phyloP scores from a whole-genome alignment of 2,888 invertebrate genomes.

The Phalera bucephala region DNA sequence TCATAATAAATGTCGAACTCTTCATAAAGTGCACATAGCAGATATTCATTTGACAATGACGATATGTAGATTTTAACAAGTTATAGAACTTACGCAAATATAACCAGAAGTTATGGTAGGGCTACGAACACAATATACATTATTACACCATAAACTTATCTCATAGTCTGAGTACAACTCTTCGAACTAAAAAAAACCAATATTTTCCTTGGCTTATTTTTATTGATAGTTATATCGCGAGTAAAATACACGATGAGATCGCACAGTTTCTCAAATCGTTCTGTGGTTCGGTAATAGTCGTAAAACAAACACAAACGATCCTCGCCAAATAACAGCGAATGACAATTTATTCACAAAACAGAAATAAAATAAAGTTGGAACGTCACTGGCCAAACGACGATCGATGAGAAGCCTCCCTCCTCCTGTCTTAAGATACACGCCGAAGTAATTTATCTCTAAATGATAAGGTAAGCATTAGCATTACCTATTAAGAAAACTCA shows the following conservation, averaged over 20 bases:
- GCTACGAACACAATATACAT: too few relatives aligned
- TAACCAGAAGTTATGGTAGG: too few relatives aligned
- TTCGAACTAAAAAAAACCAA: not conserved
- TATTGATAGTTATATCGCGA: constrained; percentile 8
- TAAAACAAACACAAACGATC: constrained; percentile 21
- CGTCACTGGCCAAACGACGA: constrained; percentile 13
- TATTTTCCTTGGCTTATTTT: not conserved
- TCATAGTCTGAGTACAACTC: not conserved
- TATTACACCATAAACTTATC: too few relatives aligned
- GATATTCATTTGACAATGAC: too few relatives aligned
- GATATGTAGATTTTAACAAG: too few relatives aligned
- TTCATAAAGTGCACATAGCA: too few relatives aligned
- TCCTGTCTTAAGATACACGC: constrained; percentile 5
- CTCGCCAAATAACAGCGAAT: constrained; percentile 15
- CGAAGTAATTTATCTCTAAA: constrained; percentile 27
- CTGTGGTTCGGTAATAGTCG: constrained; percentile 18
- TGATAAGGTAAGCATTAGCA: constrained; percentile 23
- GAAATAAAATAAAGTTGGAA: constrained; percentile 6
- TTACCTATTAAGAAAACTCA: constrained; percentile 10
- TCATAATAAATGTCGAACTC: too few relatives aligned
- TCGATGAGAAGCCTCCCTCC: constrained; percentile 18
- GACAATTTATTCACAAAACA: constrained; percentile 15
- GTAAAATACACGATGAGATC: constrained; percentile 7
- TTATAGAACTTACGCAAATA: too few relatives aligned
- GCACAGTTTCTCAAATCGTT: constrained; percentile 20